Conservation (phyloP, 1,140 invertebrate genomes). For the Vanessa atalanta region DNA sequence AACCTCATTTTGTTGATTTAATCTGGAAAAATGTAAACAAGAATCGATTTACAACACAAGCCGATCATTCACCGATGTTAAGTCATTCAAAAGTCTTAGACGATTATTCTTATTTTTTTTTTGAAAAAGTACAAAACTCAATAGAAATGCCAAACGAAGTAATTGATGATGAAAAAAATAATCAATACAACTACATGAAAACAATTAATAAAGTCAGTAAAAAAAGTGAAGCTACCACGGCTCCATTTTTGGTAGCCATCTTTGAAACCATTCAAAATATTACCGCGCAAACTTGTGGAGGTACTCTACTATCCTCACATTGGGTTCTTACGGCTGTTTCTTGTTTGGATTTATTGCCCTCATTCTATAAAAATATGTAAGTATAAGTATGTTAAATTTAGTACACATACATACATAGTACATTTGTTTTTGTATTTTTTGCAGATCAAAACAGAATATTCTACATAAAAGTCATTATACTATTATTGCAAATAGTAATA, state of each 20-base stretch:
- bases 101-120: not conserved
- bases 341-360: slow-evolving; percentile 45
- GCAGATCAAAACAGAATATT: slow-evolving; percentile 18
- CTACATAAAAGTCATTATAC: slow-evolving; percentile 35
- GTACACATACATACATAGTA: not conserved
- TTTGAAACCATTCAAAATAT: slow-evolving; percentile 52
- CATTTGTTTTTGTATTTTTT: slow-evolving; percentile 3
- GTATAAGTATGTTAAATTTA: not conserved
- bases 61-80: not conserved
- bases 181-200: not conserved
- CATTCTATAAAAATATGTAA: slow-evolving; percentile 40
- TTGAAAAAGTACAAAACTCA: not conserved
- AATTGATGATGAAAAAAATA: not conserved
- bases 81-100: not conserved
- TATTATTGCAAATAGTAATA: slow-evolving; percentile 38
- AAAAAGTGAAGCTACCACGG: slow-evolving; percentile 1
- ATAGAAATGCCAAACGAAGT: not conserved
- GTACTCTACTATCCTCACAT: slow-evolving; percentile 40
- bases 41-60: not conserved
- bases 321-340: slow-evolving; percentile 51
- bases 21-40: not conserved
- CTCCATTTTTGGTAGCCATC: slow-evolving; percentile 50
- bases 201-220: not conserved
- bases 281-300: slow-evolving; percentile 54
- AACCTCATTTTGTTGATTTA: slow-evolving; percentile 11